Evolutionary conservation across 2,888 invertebrate genomes (phyloP), one percentile per base, ranked within the genome.

Genomic region (Cetonia aurata): DNA sequence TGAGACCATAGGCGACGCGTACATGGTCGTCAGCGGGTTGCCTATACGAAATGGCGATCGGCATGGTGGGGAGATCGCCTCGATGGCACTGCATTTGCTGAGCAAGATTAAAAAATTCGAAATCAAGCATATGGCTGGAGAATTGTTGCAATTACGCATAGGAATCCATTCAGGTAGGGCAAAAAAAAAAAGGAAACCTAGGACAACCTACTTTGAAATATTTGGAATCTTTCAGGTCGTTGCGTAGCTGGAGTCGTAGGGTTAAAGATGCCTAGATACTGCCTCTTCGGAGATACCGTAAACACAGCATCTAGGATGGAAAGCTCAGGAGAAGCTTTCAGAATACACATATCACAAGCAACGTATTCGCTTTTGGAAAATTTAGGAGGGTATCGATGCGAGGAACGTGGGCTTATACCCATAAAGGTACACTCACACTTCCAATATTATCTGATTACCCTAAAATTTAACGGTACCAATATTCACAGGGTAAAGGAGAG

Each of bases 171-270:
- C 90, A 15, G 90, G 90, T 86, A 78, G n/a, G n/a, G n/a, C n/a
- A 69, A 25, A 25, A 1, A 25, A 25, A 25, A 25, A 1, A 25
- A 25, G 25, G 4, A 25, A 25, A 25, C 3, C 25, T 3, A 10
- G 52, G 3, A 9, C 8, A 10, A 52, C 8, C 13, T 13, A 6
- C 4, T n/a, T 56, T 25, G 17, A 4, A 13, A 12, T 44, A 6
- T 9, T 8, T 53, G 17, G 12, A 48, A 42, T 55, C 48, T 74
- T 69, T 10, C 85, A 83, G 92, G 92, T 0, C 92, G 91, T 69
- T 93, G 93, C 80, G 93, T 93, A 0, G 94, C 94, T 0, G 94
- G 95, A 1, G 94, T 95, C 6, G 94, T 95, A 0, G 94, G 94
- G 0, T 86, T 92, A 37, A 92, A 92, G 85, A 94, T 94, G 94